phyloP scores from a whole-genome alignment of 2,113 vertebrate species.

The Chroicocephalus ridibundus region DNA sequence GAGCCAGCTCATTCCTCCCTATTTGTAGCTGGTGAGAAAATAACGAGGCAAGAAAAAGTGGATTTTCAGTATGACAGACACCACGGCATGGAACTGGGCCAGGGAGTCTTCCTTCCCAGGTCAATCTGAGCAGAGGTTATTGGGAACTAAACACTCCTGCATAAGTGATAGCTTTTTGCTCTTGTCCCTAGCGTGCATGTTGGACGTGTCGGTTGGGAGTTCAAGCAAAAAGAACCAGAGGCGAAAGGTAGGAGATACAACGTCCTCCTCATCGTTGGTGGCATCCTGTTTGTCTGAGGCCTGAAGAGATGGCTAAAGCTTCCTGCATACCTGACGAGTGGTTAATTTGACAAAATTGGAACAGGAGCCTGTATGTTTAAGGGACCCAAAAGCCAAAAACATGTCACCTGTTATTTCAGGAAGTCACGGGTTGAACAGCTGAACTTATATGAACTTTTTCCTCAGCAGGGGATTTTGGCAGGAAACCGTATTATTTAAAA shows the following conservation, averaged over 20 bases:
- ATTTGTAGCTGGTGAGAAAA: not conserved
- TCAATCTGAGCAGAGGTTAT: not conserved
- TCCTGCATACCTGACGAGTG: not conserved
- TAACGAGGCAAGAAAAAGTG: not conserved
- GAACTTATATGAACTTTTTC: not conserved
- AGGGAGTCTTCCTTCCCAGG: not conserved
- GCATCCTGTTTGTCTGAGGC: not conserved
- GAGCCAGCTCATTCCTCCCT: not conserved
- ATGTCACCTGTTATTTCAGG: slow-evolving; percentile 1
- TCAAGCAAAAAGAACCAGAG: not conserved
- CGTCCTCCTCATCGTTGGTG: not conserved
- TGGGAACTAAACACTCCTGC: not conserved
- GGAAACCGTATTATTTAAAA: not conserved
- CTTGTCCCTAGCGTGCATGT: not conserved
- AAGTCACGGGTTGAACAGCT: not conserved
- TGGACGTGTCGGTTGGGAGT: not conserved
- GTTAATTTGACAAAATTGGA: not conserved
- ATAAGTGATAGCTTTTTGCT: not conserved
- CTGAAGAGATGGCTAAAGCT: not conserved
- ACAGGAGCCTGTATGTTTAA: not conserved
- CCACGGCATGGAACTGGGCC: not conserved
- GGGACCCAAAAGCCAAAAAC: not conserved
- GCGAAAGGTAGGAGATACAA: not conserved
- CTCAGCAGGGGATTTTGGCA: slow-evolving; percentile 5
- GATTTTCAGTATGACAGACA: not conserved